Evolutionary conservation across 2,888 invertebrate species (phyloP).

Genomic region (Teleiodes luculella): DNA sequence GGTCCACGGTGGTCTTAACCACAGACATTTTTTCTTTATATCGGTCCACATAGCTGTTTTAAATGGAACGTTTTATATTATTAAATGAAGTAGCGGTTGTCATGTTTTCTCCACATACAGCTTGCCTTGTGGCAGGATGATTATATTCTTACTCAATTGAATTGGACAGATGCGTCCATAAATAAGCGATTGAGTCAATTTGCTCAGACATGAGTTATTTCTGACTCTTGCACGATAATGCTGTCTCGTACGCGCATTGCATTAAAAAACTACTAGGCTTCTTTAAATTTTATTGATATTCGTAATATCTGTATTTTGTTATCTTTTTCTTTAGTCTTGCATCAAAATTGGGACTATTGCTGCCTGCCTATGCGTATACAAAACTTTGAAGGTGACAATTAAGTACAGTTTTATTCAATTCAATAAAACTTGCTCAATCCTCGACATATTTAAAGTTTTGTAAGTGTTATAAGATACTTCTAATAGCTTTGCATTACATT

Average conservation of each 20-base stretch:
- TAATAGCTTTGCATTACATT: too few relatives aligned
- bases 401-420: too few relatives aligned
- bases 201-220: conserved; percentile 48
- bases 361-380: too few relatives aligned
- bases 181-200: conserved; percentile 52
- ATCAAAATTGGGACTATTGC: too few relatives aligned
- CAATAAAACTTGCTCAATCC: too few relatives aligned
- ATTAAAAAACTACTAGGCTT: conserved; percentile 38
- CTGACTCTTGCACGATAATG: conserved; percentile 55
- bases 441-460: too few relatives aligned
- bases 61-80: too few relatives aligned
- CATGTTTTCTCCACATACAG: background rate
- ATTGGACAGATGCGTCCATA: conserved; percentile 30
- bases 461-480: too few relatives aligned
- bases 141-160: conserved; percentile 24
- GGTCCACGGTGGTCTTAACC: conserved; percentile 8
- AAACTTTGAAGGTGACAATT: too few relatives aligned
- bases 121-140: conserved; percentile 9
- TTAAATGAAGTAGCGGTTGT: background rate
- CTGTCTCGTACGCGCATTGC: conserved; percentile 33
- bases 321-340: background rate
- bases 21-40: background rate
- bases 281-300: conserved; percentile 42
- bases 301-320: background rate
- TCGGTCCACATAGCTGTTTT: background rate